Evolutionary conservation across 2,113 vertebrate species (phyloP), one percentile per base, ranked within the genome.

Genomic region (Menura novaehollandiae): DNA sequence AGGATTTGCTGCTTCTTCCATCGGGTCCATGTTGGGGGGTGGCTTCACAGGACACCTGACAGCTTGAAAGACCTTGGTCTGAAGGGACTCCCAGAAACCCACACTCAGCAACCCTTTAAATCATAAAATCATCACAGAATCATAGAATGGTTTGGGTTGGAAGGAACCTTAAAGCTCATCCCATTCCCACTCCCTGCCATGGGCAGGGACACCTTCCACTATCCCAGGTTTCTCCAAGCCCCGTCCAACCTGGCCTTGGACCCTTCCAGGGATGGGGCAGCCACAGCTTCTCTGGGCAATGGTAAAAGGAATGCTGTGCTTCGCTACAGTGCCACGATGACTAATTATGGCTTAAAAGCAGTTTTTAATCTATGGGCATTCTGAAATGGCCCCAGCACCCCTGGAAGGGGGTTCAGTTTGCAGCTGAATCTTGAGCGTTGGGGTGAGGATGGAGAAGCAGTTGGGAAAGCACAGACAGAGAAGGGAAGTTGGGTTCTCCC

Each of bases 21-120:
- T 16, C 0, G 2, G 21, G 3, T 27, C 26, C 3, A 0, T 5
- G 18, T 3, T 3, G 10, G 10, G 22, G 37, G 32, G 6, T 15
- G 53, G 47, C 16, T 67, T 53, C 41, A 63, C 69, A 4, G 11
- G 59, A 13, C 27, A 17, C 44, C 39, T 18, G 20, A 8, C 10
- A 46, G 41, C 58, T 51, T 8, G 24, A 13, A 37, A 44, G n/a
- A 33, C 12, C 14, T 53, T 7, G 2, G 1, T 41, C 26, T 24
- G 56, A n/a, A 52, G 39, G 28, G 16, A 10, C 19, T 59, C 73
- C 51, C 26, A n/a, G 28, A 33, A 71, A 35, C 32, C 10, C 13
- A 3, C 14, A 1, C 6, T 37, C 52, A 27, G 14, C 19, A 51
- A 3, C 14, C 2, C 20, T 49, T 27, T 20, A 63, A 84, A 63